Evolutionary conservation across 2,888 invertebrate genomes (phyloP).

Genomic region (Eupithecia exiguata): DNA sequence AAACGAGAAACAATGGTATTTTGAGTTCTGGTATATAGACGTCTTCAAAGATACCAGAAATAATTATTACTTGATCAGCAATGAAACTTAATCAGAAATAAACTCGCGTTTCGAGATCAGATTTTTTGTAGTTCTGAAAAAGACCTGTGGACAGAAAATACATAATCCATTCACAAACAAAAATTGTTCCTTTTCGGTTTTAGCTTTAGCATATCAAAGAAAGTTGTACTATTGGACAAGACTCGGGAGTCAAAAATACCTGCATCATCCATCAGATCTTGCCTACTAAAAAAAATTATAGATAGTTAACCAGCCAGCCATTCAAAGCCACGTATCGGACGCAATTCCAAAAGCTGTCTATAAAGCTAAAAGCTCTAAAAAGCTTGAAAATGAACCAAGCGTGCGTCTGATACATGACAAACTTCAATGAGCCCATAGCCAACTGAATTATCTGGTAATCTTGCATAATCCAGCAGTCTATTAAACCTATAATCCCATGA

Average conservation of each 20-base stretch:
- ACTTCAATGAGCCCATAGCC: not conserved
- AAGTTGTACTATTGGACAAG: not conserved
- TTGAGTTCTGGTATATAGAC: not conserved
- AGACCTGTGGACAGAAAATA: not conserved
- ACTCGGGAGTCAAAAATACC: not conserved
- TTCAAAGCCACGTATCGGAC: not conserved
- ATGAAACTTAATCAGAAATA: not conserved
- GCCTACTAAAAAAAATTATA: not conserved
- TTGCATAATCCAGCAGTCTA: slow-evolving; percentile 29
- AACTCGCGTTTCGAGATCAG: not conserved
- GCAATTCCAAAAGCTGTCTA: not conserved
- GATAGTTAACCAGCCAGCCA: not conserved
- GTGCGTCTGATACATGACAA: not conserved
- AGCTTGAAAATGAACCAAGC: not conserved
- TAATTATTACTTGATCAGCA: slow-evolving; percentile 10
- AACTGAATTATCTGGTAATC: slow-evolving; percentile 10
- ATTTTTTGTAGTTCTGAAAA: no score
- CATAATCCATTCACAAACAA: not conserved
- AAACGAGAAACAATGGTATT: slow-evolving; percentile 30
- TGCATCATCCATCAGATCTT: not conserved
- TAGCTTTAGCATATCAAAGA: not conserved
- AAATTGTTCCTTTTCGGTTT: not conserved
- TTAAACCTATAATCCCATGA: slow-evolving; percentile 51
- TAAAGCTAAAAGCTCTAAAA: not conserved
- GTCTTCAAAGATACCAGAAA: slow-evolving; percentile 26